Conservation (phyloP, 2,113 vertebrate species). For the Gymnorhina tibicen region DNA sequence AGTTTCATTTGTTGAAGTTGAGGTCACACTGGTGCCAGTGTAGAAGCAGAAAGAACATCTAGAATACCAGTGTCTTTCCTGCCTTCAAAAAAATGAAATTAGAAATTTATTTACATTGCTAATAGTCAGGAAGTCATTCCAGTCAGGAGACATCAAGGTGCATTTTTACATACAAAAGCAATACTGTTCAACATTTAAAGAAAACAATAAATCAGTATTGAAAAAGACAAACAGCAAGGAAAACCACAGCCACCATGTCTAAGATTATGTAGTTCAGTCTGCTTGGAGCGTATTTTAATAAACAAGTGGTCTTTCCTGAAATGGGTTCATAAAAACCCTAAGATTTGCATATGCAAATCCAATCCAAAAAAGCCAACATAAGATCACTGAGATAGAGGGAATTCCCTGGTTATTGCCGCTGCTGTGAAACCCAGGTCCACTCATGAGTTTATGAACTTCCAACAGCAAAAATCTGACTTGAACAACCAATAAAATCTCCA, state of each 20-base stretch:
- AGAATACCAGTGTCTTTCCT: background rate
- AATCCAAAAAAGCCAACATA: background rate
- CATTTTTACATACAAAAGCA: background rate
- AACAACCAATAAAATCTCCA: background rate
- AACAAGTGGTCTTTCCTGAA: background rate
- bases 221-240: background rate
- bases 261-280: background rate
- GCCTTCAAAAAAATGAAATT: background rate
- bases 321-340: background rate
- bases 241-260: background rate
- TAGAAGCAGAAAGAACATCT: background rate
- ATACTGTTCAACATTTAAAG: background rate
- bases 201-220: background rate
- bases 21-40: background rate
- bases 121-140: background rate
- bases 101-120: background rate
- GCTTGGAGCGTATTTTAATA: background rate
- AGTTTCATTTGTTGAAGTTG: background rate
- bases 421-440: background rate
- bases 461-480: background rate
- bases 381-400: background rate
- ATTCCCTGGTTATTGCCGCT: background rate
- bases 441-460: background rate
- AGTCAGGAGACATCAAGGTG: background rate
- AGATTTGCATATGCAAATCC: background rate